Conservation (phyloP, 2,797 vertebrate species). For the Halcyon chelicuti region DNA sequence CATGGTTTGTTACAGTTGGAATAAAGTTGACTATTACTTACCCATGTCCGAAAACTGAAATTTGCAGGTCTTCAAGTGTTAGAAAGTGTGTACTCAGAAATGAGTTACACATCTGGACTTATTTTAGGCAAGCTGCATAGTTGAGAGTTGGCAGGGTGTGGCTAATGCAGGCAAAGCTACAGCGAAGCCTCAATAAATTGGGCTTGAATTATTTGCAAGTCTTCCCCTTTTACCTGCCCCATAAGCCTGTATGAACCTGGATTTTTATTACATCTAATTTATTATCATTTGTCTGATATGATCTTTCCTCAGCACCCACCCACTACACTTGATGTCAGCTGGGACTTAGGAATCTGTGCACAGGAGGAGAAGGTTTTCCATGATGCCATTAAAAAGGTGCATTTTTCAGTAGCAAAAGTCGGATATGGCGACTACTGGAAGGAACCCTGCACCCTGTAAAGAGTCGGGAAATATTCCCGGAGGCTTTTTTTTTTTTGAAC, state of each 20-base stretch:
- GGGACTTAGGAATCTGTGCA: background rate
- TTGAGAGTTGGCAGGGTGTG: background rate
- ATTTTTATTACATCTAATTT: background rate
- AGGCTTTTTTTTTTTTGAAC: background rate
- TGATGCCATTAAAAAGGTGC: background rate
- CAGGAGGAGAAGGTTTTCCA: background rate
- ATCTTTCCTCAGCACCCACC: background rate
- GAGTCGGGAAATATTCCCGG: background rate
- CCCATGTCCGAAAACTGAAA: background rate
- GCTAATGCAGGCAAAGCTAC: background rate
- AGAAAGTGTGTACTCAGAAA: background rate
- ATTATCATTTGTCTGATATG: background rate
- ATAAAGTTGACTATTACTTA: background rate
- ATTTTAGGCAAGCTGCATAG: background rate
- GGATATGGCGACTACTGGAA: rapidly evolving
- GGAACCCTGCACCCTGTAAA: background rate
- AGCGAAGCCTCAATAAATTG: background rate
- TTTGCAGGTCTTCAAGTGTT: conserved; percentile 11
- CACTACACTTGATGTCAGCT: background rate
- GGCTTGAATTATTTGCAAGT: background rate
- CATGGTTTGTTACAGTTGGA: background rate
- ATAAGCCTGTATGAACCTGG: background rate
- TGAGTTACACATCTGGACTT: conserved; percentile 10
- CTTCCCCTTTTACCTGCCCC: background rate
- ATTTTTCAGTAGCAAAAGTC: background rate